These are phyloP conservation scores for Corticium candelabrum DNA, from an alignment of 37 sponge, comb jelly and placozoan species.

Conservation along the genomic window DNA sequence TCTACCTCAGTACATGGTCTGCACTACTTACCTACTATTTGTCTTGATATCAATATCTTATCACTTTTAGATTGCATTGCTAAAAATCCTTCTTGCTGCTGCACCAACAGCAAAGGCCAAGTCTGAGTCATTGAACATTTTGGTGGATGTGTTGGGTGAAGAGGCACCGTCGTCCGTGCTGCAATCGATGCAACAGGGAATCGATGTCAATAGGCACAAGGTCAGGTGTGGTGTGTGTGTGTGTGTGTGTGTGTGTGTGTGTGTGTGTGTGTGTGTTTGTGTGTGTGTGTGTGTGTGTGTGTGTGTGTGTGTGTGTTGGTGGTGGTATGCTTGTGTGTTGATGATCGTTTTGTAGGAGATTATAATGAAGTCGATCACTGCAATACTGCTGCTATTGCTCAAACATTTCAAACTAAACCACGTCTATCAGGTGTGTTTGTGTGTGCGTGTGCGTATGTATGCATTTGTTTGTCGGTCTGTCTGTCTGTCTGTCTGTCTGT, in stretches of 20 bases:
- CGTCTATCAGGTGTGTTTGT: slow-evolving; percentile 48
- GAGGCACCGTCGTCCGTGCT: slow-evolving; percentile 55
- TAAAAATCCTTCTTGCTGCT: slow-evolving; percentile 86
- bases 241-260: background rate
- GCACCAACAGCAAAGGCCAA: slow-evolving; percentile 72
- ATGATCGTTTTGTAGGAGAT: slow-evolving; percentile 39
- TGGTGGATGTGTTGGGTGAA: slow-evolving; percentile 75
- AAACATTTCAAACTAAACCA: slow-evolving; percentile 93
- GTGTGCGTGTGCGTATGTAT: too few species aligned
- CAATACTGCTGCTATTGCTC: slow-evolving; percentile 79
- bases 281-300: background rate
- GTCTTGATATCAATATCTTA: background rate
- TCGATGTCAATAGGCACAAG: slow-evolving; percentile 89
- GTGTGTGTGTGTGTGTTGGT: background rate
- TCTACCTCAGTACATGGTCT: slow-evolving; percentile 81
- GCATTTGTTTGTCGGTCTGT: too few species aligned
- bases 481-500: too few species aligned
- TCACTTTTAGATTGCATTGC: slow-evolving; percentile 48
- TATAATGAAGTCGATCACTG: slow-evolving; percentile 86
- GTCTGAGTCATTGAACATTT: slow-evolving; percentile 84
- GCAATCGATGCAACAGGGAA: slow-evolving; percentile 48
- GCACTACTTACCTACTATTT: background rate
- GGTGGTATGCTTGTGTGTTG: background rate
- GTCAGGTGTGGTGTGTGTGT: background rate
- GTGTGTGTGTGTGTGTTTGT: background rate